phyloP scores from a whole-genome alignment of 2,797 vertebrate species.

The Neosilurus mollespiculum region DNA sequence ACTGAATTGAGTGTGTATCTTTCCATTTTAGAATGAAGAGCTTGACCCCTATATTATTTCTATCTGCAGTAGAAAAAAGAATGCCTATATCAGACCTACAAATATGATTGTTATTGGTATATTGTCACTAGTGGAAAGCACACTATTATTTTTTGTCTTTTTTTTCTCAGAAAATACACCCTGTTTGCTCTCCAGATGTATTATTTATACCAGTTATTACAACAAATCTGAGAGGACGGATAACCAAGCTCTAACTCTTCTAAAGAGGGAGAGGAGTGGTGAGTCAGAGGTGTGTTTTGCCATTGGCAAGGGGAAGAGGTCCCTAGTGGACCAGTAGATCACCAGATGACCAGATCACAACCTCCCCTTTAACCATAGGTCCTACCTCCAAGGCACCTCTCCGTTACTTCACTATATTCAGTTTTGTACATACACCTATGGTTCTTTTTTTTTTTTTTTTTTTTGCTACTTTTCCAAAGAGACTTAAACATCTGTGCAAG shows the following conservation, averaged over 20 bases:
- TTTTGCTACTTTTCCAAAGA: constrained; percentile 72
- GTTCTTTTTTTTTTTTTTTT: not conserved
- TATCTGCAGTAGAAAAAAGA: constrained; percentile 42
- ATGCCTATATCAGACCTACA: constrained; percentile 42
- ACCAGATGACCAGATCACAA: constrained; percentile 22
- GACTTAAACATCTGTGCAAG: constrained; percentile 66
- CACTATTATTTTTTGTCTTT: constrained; percentile 65
- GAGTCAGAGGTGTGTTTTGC: constrained; percentile 65
- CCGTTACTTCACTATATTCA: constrained; percentile 61
- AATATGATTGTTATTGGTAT: constrained; percentile 67
- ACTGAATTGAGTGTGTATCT: constrained; percentile 60
- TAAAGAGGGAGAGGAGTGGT: constrained; percentile 70
- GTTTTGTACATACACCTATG: constrained; percentile 64
- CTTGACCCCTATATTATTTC: constrained; percentile 51
- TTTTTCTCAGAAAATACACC: constrained; percentile 69
- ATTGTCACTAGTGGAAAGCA: constrained; percentile 75
- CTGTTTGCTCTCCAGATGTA: constrained; percentile 75
- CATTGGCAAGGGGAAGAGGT: constrained; percentile 59
- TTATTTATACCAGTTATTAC: constrained; percentile 73
- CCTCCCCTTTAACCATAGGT: constrained; percentile 62
- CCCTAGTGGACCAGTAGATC: constrained; percentile 49
- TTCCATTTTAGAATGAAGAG: constrained; percentile 62
- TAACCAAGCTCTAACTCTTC: constrained; percentile 77
- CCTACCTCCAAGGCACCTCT: constrained; percentile 54
- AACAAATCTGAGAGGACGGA: constrained; percentile 74